These are phyloP conservation scores for Bruchidius siliquastri DNA, from an alignment of 2,888 invertebrate genomes.

Conservation along the genomic window DNA sequence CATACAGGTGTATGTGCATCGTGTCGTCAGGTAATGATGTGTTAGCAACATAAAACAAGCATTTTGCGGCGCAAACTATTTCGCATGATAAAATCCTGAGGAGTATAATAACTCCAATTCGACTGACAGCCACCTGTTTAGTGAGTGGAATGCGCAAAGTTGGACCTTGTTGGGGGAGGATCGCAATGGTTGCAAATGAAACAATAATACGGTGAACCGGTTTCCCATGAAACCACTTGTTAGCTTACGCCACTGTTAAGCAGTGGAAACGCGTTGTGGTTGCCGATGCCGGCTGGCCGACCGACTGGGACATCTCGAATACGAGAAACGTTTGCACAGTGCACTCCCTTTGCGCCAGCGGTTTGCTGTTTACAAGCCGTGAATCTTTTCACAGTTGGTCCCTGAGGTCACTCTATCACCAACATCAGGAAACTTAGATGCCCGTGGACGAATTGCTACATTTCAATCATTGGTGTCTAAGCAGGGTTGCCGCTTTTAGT, in stretches of 20 bases:
- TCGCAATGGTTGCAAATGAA: neutral
- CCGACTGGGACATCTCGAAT: neutral
- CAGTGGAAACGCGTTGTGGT: neutral
- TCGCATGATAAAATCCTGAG: too few relatives aligned
- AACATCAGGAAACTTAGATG: neutral
- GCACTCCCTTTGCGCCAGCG: neutral
- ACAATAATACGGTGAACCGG: neutral
- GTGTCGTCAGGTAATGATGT: too few relatives aligned
- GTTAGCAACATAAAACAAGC: too few relatives aligned
- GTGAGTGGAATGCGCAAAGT: neutral
- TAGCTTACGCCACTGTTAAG: neutral
- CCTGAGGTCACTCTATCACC: neutral
- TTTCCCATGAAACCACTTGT: neutral
- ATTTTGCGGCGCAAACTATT: too few relatives aligned
- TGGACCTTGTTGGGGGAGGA: neutral
- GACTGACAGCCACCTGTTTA: neutral
- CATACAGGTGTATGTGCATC: too few relatives aligned
- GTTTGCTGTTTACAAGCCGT: neutral
- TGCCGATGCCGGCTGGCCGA: neutral
- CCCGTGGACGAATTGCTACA: neutral
- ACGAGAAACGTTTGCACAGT: neutral
- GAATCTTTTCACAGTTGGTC: neutral
- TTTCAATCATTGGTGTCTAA: neutral
- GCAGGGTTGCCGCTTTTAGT: too few relatives aligned
- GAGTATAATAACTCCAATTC: neutral